Evolutionary conservation across 2,888 invertebrate genomes (phyloP).

Genomic region (Masnerella sp.): DNA sequence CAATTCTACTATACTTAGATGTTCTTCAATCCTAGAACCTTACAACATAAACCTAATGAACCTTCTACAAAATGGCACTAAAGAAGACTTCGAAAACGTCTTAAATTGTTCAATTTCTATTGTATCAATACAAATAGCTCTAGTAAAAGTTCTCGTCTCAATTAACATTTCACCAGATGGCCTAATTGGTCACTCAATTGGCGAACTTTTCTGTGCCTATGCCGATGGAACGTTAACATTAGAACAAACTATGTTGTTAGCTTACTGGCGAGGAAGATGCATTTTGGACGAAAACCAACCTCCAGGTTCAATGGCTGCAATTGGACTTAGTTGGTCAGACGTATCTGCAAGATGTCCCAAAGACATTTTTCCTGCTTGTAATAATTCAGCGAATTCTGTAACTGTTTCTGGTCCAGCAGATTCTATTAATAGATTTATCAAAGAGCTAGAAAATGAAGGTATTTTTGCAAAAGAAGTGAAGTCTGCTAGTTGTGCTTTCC

Average conservation of each 20-base stretch:
- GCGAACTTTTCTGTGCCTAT: conserved; percentile 95
- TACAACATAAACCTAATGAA: conserved; percentile 91
- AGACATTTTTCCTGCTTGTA: conserved; percentile 80
- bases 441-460: conserved; percentile 84
- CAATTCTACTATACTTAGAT: conserved; percentile 86
- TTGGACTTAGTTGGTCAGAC: conserved; percentile 93
- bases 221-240: conserved; percentile 96
- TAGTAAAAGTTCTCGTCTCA: conserved; percentile 90
- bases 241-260: conserved; percentile 95
- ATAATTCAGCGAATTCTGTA: conserved; percentile 84
- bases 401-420: conserved; percentile 93
- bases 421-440: conserved; percentile 84
- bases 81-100: conserved; percentile 89
- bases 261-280: conserved; percentile 95
- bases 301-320: conserved; percentile 93
- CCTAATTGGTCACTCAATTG: conserved; percentile 69
- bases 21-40: conserved; percentile 86
- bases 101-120: conserved; percentile 95
- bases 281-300: conserved; percentile 87
- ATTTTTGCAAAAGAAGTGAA: conserved; percentile 92
- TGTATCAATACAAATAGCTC: conserved; percentile 96
- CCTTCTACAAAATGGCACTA: conserved; percentile 86
- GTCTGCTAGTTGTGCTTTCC: conserved; percentile 95
- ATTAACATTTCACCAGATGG: conserved; percentile 81
- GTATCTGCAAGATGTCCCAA: conserved; percentile 85